phyloP scores from a whole-genome alignment of 2,797 vertebrate genomes.

The Heteromormyrus szaboi region DNA sequence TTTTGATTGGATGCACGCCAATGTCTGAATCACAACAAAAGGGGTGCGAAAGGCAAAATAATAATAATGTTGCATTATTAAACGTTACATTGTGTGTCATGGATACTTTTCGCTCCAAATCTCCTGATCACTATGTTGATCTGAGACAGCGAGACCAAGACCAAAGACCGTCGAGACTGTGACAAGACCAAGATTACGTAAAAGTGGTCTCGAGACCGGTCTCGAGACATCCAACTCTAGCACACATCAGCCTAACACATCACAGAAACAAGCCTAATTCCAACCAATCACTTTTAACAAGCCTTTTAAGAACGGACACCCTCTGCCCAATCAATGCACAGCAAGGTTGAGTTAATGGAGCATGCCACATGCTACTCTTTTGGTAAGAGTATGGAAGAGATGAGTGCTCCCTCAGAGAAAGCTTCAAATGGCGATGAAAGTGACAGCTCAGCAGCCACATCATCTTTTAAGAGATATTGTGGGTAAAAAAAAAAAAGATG shows the following conservation, averaged over 20 bases:
- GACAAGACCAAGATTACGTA: no score
- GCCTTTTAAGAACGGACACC: background rate
- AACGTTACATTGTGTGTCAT: no score
- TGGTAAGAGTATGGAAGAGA: background rate
- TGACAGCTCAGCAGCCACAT: background rate
- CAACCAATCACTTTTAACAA: background rate
- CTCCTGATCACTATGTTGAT: no score
- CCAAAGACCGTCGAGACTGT: no score
- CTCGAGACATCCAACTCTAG: background rate
- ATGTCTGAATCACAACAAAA: no score
- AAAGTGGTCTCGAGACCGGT: no score
- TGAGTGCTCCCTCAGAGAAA: background rate
- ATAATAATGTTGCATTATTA: no score
- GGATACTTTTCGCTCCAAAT: no score
- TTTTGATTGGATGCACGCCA: no score
- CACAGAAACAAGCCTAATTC: background rate
- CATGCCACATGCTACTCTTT: background rate
- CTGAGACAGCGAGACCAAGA: no score
- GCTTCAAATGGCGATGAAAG: background rate
- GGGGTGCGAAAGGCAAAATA: no score
- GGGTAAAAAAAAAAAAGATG: background rate
- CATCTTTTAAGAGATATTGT: background rate
- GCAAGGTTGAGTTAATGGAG: background rate
- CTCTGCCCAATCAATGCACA: background rate
- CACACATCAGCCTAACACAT: background rate